A percentile compares a stretch with the other conserved stretches of the same genome.
These are phyloP conservation scores for Lochmaea crataegi DNA, from an alignment of 2,888 invertebrate genomes.

Conservation along the genomic window DNA sequence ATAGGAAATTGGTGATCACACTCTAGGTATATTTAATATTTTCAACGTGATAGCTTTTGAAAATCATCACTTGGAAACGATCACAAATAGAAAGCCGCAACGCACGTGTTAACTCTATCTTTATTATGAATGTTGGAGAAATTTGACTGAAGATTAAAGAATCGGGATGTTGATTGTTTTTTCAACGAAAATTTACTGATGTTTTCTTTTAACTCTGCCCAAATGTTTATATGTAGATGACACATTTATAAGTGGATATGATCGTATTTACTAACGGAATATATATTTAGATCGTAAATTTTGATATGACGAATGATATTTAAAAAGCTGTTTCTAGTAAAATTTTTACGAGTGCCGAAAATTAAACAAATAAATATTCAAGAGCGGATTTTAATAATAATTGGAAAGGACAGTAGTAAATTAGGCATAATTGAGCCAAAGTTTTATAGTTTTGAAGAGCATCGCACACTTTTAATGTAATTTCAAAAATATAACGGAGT, in stretches of 20 bases:
- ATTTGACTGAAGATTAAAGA: slow-evolving; percentile 53
- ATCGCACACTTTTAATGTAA: no score
- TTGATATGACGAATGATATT: slow-evolving; percentile 15
- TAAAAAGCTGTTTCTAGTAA: not conserved
- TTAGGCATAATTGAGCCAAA: no score
- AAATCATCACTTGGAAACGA: not conserved
- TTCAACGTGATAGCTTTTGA: not conserved
- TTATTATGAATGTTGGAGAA: slow-evolving; percentile 58
- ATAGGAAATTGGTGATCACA: no score
- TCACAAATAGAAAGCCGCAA: slow-evolving; percentile 44
- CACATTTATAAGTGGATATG: slow-evolving; percentile 55
- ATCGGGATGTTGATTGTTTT: slow-evolving; percentile 51
- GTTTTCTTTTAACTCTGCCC: slow-evolving; percentile 52
- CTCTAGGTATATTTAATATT: not conserved
- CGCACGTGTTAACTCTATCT: slow-evolving; percentile 57
- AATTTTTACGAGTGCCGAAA: slow-evolving; percentile 31
- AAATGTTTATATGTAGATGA: slow-evolving; percentile 56
- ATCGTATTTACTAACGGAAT: slow-evolving; percentile 45
- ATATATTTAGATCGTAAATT: slow-evolving; percentile 33
- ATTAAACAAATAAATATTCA: slow-evolving; percentile 23
- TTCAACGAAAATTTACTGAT: slow-evolving; percentile 53
- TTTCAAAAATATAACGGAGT: no score
- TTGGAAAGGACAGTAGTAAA: not conserved
- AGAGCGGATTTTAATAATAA: not conserved
- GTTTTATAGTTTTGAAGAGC: no score